Evolutionary conservation across 1,140 invertebrate genomes (phyloP), one percentile per base, ranked within the genome.

Genomic region (Anastrepha ludens): DNA sequence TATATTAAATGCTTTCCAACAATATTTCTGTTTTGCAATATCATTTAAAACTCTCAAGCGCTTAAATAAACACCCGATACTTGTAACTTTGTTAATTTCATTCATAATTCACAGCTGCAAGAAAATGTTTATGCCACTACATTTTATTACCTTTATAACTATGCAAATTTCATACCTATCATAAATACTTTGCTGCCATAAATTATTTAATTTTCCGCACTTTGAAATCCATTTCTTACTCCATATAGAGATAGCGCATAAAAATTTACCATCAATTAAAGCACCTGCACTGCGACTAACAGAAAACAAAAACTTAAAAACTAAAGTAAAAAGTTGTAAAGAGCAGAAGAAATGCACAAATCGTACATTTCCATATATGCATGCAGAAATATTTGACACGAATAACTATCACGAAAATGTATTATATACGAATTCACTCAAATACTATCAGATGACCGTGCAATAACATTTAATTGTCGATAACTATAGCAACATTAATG

Each of bases 391-490:
- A 5, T 55, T 1, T 55, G 5, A 55, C 9, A 55, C 50, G 50
- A 9, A 11, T 55, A 55, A 8, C 2, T 55, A 55, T 55, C 6
- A 2, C 6, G 2, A 55, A 29, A 6, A 47, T 41, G 29, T 39
- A 41, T 41, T 41, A 20, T 67, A 41, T 41, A 67, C 29, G 20
- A 20, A 41, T 13, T 9, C n/a, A 65, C 7, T 13, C 2, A 41
- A 67, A 39, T 81, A 47, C 47, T 81, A 81, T 81, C 74, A 81
- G 74, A 58, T 55, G 74, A 13, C 74, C 74, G 3, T 55, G 74
- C 74, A 81, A 81, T 81, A 81, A 81, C 44, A 81, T 81, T 81
- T 81, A 81, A 81, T 50, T 81, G n/a, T 50, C 47, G 47, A 50
- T 81, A 81, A 58, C 74, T 81, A 81, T 13, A 55, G 17, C 13